Percentiles rank a stretch among this genome's conserved stretches.
phyloP scores from a whole-genome alignment of 2,797 vertebrate species.

The Typhlichthys eigenmanni region DNA sequence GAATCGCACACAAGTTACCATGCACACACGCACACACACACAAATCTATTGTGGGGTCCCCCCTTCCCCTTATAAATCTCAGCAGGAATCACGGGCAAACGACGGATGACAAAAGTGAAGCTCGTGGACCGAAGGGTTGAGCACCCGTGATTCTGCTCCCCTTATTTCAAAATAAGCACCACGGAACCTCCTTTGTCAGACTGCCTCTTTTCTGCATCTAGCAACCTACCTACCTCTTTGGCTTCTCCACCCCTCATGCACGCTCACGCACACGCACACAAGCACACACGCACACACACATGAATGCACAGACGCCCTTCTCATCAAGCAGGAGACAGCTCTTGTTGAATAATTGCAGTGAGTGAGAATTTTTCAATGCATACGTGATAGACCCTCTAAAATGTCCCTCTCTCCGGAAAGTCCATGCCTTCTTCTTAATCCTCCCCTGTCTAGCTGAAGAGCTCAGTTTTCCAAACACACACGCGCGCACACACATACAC shows the following conservation, averaged over 20 bases:
- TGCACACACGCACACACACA: too few species aligned
- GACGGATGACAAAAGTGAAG: too few species aligned
- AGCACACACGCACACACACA: not conserved
- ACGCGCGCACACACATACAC: constrained; percentile 6
- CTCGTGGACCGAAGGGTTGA: too few species aligned
- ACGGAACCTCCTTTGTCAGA: too few species aligned
- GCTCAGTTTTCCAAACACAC: constrained; percentile 44
- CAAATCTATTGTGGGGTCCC: too few species aligned
- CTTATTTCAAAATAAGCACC: too few species aligned
- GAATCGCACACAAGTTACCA: too few species aligned
- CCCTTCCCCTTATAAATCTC: too few species aligned
- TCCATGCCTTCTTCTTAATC: constrained; percentile 33
- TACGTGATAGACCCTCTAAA: constrained; percentile 78
- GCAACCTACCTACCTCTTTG: not conserved
- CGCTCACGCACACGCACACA: constrained; percentile 48
- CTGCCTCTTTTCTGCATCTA: constrained; percentile 21
- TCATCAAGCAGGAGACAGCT: constrained; percentile 64
- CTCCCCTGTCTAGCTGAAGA: constrained; percentile 70
- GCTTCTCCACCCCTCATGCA: constrained; percentile 11
- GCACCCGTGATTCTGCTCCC: too few species aligned
- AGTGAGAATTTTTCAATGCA: constrained; percentile 82
- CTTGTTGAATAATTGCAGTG: constrained; percentile 81
- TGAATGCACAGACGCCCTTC: constrained; percentile 8
- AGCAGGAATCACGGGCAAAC: too few species aligned
- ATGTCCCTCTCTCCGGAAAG: constrained; percentile 45